A percentile compares a stretch with the other conserved stretches of the same genome.
These are phyloP conservation scores for Sebastes nivosus DNA, from an alignment of 2,797 vertebrate species.

Conservation along the genomic window DNA sequence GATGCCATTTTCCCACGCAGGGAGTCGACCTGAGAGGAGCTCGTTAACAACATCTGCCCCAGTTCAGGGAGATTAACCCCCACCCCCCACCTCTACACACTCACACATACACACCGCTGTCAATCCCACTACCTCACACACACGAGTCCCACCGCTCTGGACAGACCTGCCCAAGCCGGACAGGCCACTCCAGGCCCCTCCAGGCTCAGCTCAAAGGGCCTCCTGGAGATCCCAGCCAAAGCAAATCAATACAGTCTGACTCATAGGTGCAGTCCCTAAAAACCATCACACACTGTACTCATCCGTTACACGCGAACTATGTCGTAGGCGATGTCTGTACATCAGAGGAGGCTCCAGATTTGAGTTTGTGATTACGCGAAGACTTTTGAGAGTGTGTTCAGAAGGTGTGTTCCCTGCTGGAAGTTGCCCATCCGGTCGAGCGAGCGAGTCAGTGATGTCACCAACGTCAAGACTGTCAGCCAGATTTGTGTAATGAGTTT, in stretches of 20 bases:
- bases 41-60: slow-evolving; percentile 89
- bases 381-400: slow-evolving; percentile 27
- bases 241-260: slow-evolving; percentile 57
- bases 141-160: slow-evolving; percentile 53
- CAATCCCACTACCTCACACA: slow-evolving; percentile 72
- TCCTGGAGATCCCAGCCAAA: slow-evolving; percentile 57
- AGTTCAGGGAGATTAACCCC: slow-evolving; percentile 87
- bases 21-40: slow-evolving; percentile 85
- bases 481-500: slow-evolving; percentile 68
- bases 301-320: slow-evolving; percentile 36
- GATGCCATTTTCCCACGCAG: slow-evolving; percentile 87
- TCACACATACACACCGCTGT: slow-evolving; percentile 60
- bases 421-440: slow-evolving; percentile 72
- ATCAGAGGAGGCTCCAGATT: slow-evolving; percentile 59
- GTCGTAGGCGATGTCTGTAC: background rate
- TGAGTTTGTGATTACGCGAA: slow-evolving; percentile 42
- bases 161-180: slow-evolving; percentile 56
- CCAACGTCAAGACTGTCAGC: slow-evolving; percentile 55
- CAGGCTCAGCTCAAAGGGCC: slow-evolving; percentile 47
- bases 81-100: slow-evolving; percentile 60
- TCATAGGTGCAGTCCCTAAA: slow-evolving; percentile 14
- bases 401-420: slow-evolving; percentile 58
- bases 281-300: background rate
- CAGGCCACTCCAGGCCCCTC: slow-evolving; percentile 47
- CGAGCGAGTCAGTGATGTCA: slow-evolving; percentile 68